These are phyloP conservation scores for Tupaia chinensis DNA, from an alignment of 2,113 vertebrate genomes.

Conservation along the genomic window DNA sequence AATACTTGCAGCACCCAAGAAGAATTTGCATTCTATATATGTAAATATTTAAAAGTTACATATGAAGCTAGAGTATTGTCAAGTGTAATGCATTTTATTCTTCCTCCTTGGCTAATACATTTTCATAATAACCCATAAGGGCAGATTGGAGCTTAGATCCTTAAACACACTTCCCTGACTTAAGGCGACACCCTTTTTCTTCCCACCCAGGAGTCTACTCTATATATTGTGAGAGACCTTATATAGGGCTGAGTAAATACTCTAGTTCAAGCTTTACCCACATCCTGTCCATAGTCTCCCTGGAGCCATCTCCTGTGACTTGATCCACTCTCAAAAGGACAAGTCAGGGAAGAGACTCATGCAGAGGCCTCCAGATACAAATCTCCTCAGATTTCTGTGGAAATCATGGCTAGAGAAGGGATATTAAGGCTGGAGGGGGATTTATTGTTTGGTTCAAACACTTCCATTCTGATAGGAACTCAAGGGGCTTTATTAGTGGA, in stretches of 20 bases:
- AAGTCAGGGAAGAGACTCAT: background rate
- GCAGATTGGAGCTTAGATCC: background rate
- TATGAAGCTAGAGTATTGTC: background rate
- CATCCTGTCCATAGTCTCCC: rapidly evolving
- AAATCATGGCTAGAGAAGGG: background rate
- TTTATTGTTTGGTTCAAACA: background rate
- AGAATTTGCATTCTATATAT: background rate
- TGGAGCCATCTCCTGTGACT: background rate
- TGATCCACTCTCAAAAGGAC: background rate
- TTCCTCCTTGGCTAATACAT: background rate
- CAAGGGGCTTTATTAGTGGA: background rate
- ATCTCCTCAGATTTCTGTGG: background rate
- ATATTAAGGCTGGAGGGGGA: background rate
- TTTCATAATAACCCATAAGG: background rate
- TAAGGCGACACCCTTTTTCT: background rate
- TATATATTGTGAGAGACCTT: background rate
- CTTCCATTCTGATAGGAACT: background rate
- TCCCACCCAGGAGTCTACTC: background rate
- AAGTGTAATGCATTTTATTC: background rate
- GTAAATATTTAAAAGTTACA: background rate
- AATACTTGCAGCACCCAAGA: background rate
- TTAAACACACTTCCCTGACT: background rate
- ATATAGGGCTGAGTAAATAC: background rate
- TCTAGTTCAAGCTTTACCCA: background rate
- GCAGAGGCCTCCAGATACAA: background rate